Evolutionary conservation across 2,797 vertebrate species (phyloP).

Genomic region (Balearica regulorum): DNA sequence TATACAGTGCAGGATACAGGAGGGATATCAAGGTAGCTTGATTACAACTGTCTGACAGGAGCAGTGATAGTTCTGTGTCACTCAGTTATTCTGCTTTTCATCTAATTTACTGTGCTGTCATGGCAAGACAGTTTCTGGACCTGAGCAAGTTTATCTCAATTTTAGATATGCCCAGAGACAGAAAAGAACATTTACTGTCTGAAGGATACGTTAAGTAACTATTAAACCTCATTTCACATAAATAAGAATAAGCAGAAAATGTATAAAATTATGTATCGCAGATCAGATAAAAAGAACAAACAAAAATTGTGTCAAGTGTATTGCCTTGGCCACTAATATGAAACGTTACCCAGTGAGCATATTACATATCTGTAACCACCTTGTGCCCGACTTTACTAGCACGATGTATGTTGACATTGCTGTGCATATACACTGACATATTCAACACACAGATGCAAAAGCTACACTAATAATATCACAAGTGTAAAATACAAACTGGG

Average conservation of each 20-base stretch:
- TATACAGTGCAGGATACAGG: background rate
- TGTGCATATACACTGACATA: background rate
- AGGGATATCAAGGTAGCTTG: background rate
- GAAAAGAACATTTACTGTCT: background rate
- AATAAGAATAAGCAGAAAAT: background rate
- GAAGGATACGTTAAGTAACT: background rate
- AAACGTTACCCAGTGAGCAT: background rate
- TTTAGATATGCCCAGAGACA: background rate
- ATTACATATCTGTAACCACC: background rate
- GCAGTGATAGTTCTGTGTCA: background rate
- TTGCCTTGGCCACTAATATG: background rate
- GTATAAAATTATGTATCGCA: background rate
- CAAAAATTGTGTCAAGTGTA: background rate
- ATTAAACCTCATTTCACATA: background rate
- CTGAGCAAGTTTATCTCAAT: background rate
- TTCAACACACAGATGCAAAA: background rate
- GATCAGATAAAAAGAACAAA: background rate
- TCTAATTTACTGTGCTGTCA: background rate
- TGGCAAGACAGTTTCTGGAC: background rate
- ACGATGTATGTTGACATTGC: background rate
- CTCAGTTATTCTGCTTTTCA: background rate
- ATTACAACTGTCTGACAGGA: background rate
- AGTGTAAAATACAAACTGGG: background rate
- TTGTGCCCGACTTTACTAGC: background rate
- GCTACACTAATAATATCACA: background rate